These are phyloP conservation scores for Hecatera dysodea DNA, from an alignment of 2,888 invertebrate genomes.

Conservation along the genomic window DNA sequence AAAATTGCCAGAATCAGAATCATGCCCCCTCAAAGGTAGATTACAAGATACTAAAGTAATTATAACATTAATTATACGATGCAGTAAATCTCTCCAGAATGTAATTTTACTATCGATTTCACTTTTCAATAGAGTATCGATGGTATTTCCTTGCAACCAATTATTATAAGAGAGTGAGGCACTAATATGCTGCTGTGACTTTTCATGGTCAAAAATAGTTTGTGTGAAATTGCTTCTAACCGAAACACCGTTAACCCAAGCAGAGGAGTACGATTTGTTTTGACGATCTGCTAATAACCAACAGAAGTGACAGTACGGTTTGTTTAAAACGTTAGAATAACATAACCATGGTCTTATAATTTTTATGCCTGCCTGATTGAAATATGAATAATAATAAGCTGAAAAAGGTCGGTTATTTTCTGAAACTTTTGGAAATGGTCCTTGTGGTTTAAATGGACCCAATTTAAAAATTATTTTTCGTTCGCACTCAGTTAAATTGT, in stretches of 20 bases:
- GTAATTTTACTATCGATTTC: neutral
- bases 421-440: conserved; percentile 7
- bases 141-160: conserved; percentile 1
- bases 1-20: conserved; percentile 57
- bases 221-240: conserved; percentile 61
- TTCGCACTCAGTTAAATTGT: conserved; percentile 1
- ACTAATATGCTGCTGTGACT: conserved; percentile 5
- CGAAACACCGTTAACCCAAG: conserved; percentile 60
- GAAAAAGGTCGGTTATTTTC: too few relatives aligned
- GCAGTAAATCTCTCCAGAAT: neutral
- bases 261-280: conserved; percentile 47
- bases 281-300: conserved; percentile 33
- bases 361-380: conserved; percentile 38
- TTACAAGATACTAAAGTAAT: conserved; percentile 4
- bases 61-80: conserved; percentile 5
- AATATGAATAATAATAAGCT: conserved; percentile 16
- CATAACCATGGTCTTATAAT: conserved; percentile 12
- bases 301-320: too few relatives aligned
- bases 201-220: conserved; percentile 3
- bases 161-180: conserved; percentile 1
- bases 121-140: conserved; percentile 1
- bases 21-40: conserved; percentile 33
- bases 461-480: conserved; percentile 13
- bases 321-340: conserved; percentile 20
- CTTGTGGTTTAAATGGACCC: conserved; percentile 12